These are phyloP conservation scores for Cryptomyrus ogoouensis DNA, from an alignment of 2,113 vertebrate species.

Conservation along the genomic window DNA sequence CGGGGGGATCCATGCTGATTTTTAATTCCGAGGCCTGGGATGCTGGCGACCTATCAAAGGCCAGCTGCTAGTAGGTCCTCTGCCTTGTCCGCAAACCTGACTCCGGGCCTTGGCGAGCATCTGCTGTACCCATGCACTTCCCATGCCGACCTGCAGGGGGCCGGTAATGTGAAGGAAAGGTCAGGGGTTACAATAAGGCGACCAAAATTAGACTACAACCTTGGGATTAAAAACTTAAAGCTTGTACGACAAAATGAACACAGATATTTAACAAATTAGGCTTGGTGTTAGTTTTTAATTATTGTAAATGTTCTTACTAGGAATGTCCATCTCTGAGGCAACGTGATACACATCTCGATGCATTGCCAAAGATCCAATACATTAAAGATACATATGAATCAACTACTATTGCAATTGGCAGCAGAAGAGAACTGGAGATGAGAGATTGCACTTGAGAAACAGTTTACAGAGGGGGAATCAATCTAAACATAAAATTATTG, in stretches of 20 bases:
- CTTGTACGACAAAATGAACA: background rate
- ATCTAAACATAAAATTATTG: background rate
- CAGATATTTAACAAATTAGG: background rate
- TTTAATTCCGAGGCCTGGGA: background rate
- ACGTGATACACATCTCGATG: background rate
- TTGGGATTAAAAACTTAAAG: background rate
- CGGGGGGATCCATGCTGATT: background rate
- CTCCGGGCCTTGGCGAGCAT: background rate
- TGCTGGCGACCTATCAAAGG: background rate
- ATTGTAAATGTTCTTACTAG: background rate
- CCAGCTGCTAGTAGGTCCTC: background rate
- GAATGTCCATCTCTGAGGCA: background rate
- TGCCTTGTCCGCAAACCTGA: background rate
- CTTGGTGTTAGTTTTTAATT: background rate
- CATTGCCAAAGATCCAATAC: background rate
- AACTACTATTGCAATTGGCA: background rate
- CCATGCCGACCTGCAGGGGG: background rate
- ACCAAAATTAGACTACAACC: background rate
- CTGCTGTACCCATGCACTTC: background rate
- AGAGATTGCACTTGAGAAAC: background rate
- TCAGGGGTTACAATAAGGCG: background rate
- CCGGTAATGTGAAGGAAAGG: background rate
- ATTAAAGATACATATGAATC: background rate
- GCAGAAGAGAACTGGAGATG: background rate
- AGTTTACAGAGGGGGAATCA: background rate